Conservation (phyloP, 2,888 invertebrate genomes). For the Drosophila nigricruria region DNA sequence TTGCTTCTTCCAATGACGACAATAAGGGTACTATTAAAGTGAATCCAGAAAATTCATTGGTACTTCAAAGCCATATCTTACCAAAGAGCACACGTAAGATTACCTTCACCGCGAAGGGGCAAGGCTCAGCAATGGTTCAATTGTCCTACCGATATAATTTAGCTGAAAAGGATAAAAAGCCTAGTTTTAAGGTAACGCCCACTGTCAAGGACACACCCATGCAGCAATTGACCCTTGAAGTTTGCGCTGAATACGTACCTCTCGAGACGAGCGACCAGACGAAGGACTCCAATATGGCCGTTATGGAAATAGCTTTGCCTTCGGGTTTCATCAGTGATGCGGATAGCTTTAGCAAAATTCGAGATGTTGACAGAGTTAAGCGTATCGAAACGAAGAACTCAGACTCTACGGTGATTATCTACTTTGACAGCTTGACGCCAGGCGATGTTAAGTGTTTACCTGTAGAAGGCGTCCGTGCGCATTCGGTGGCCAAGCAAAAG, state of each 20-base stretch:
- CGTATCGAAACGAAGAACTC: conserved; percentile 90
- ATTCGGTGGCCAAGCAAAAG: conserved; percentile 94
- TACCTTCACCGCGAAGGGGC: conserved; percentile 91
- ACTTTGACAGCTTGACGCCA: conserved; percentile 89
- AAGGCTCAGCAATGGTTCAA: conserved; percentile 92
- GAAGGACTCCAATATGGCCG: conserved; percentile 93
- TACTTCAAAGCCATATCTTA: conserved; percentile 91
- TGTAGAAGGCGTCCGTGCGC: conserved; percentile 92
- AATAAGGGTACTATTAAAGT: conserved; percentile 85
- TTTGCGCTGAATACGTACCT: conserved; percentile 90
- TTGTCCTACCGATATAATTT: conserved; percentile 93
- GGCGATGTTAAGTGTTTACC: conserved; percentile 91
- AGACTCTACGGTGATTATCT: conserved; percentile 88
- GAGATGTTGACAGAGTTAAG: conserved; percentile 85
- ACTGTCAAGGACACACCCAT: conserved; percentile 93
- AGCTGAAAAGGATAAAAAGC: conserved; percentile 95
- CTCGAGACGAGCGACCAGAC: conserved; percentile 66
- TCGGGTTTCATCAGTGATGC: conserved; percentile 95
- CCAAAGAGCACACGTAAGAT: conserved; percentile 87
- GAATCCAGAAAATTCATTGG: conserved; percentile 91
- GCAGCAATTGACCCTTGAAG: conserved; percentile 91
- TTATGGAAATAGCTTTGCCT: conserved; percentile 95
- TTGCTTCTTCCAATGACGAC: conserved; percentile 53
- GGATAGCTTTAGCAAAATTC: conserved; percentile 89
- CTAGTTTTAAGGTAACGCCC: conserved; percentile 94